These are phyloP conservation scores for Eulemur rubriventer DNA, from an alignment of 2,797 vertebrate genomes.

Conservation along the genomic window DNA sequence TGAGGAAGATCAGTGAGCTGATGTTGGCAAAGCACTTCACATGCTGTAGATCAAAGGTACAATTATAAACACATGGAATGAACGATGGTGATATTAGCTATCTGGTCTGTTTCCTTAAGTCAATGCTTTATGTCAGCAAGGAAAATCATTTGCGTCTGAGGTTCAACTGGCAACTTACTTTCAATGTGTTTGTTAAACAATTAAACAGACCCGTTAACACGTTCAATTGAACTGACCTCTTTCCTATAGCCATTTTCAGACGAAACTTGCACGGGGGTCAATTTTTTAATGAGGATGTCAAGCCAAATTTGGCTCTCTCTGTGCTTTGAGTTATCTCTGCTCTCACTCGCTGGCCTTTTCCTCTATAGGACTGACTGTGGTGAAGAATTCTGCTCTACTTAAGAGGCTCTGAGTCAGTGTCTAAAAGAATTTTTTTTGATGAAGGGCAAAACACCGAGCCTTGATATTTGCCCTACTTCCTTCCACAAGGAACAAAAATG, in stretches of 20 bases:
- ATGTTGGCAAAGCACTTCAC: conserved; percentile 31
- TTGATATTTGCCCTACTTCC: conserved; percentile 75
- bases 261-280: conserved; percentile 29
- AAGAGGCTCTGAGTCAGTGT: conserved; percentile 41
- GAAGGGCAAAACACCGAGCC: conserved; percentile 41
- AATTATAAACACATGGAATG: conserved; percentile 56
- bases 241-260: conserved; percentile 31
- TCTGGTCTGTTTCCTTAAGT: conserved; percentile 37
- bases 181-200: conserved; percentile 34
- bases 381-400: conserved; percentile 51
- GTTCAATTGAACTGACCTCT: conserved; percentile 34
- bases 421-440: conserved; percentile 67
- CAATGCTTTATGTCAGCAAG: conserved; percentile 5
- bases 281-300: conserved; percentile 70
- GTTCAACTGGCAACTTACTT: conserved; percentile 6
- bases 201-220: not conserved
- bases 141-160: not conserved
- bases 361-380: conserved; percentile 16
- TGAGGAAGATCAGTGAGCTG: not conserved
- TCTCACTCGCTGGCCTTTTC: not conserved
- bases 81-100: conserved; percentile 28
- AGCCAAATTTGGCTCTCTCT: conserved; percentile 29
- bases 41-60: conserved; percentile 51
- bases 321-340: conserved; percentile 49
- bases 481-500: conserved; percentile 61